Evolutionary conservation across 35 echinoderm and acorn worm species (phyloP), one percentile per base, ranked within the genome.

Genomic region (Diadema setosum): DNA sequence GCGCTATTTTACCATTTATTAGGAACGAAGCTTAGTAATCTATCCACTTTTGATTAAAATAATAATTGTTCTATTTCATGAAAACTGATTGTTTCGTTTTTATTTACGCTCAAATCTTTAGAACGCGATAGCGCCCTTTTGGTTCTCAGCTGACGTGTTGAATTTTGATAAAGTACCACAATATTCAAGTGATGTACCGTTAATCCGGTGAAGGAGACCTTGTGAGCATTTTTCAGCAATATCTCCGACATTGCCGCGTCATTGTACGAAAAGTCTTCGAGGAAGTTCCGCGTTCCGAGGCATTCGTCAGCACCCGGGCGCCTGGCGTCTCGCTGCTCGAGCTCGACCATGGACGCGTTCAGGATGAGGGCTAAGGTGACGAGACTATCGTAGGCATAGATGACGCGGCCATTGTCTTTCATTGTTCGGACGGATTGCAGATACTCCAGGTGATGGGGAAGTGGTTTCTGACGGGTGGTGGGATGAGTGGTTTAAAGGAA

Each of bases 311-410:
- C 12, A 33, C 12, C 37, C 9, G 39, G 73, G 14, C 65, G 25
- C n/a, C n/a, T n/a, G n/a, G n/a, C n/a, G n/a, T n/a, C n/a, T n/a
- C n/a, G n/a, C 34, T 65, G 75, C 46, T 83, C 24, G 2, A 90
- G 52, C 30, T 82, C 75, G 29, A 27, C 29, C 27, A 83, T 90
- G 44, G 87, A 90, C 41, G 44, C 30, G 57, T 90, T 90, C 0
- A 90, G 87, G 21, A 78, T 81, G 24, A 90, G 40, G 8, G 87
- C 87, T 27, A 90, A 82, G n/a, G 87, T 82, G 39, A 90, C 46
- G 56, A 90, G 57, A 40, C 63, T 82, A 39, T 90, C 87, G 39
- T 90, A 90, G 35, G 87, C 32, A 82, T 90, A 90, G 16, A 81
- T 82, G 56, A 45, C 45, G 5, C 75, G 87, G 2, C 41, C 45